These are phyloP conservation scores for Carassius carassius DNA, from an alignment of 2,113 vertebrate genomes.

Conservation along the genomic window DNA sequence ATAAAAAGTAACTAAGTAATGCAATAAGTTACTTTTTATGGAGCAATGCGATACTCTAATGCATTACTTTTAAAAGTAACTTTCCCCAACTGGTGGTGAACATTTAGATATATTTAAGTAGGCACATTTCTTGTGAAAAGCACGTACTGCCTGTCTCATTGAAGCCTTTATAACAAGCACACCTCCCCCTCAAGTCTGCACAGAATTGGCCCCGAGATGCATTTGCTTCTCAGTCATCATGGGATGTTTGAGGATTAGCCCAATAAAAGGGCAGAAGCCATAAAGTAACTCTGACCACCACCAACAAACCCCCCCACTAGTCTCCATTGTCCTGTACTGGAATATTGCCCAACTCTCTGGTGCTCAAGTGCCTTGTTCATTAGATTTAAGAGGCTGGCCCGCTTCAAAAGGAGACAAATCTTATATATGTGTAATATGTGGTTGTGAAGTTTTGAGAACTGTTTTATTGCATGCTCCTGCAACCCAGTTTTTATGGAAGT, in stretches of 20 bases:
- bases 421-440: neutral
- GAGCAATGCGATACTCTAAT: neutral
- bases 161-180: conserved; percentile 16
- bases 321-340: conserved; percentile 17
- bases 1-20: neutral
- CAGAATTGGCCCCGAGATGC: neutral
- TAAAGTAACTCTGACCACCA: conserved; percentile 14
- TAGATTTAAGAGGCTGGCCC: conserved; percentile 1
- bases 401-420: neutral
- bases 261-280: conserved; percentile 20
- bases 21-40: neutral
- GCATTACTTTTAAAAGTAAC: neutral
- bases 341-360: conserved; percentile 8
- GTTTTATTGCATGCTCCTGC: conserved; percentile 26
- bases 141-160: conserved; percentile 61
- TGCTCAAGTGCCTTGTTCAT: conserved; percentile 43
- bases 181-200: conserved; percentile 3
- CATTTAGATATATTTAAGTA: conserved; percentile 58
- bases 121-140: conserved; percentile 53
- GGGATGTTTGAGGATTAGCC: conserved; percentile 21
- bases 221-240: conserved; percentile 9
- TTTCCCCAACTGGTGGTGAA: conserved; percentile 52
- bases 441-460: conserved; percentile 16
- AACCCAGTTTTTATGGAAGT: conserved; percentile 10
- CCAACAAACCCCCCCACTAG: neutral